Conservation (phyloP, 1,140 invertebrate genomes). For the Steinernema feltiae region DNA sequence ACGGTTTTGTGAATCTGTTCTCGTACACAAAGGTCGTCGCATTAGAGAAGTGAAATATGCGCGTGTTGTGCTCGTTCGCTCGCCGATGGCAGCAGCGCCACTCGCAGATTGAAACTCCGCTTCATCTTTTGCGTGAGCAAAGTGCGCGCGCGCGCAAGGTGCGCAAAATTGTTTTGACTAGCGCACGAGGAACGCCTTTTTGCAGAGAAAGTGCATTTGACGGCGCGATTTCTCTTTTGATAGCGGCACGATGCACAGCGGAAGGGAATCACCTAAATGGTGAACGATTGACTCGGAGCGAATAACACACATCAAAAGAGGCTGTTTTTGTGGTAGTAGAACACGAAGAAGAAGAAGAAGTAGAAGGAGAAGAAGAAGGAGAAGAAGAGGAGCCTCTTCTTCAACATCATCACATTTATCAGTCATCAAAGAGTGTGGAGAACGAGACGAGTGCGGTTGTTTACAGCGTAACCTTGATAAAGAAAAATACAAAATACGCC, state of each 20-base stretch:
- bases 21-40: too few relatives aligned
- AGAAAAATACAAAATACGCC: not conserved
- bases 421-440: not conserved
- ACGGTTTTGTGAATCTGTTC: too few relatives aligned
- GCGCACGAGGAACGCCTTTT: too few relatives aligned
- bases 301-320: not conserved
- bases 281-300: not conserved
- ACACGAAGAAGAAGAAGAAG: not conserved
- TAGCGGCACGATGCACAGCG: not conserved
- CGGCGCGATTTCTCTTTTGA: too few relatives aligned
- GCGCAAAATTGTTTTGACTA: too few relatives aligned
- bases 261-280: not conserved
- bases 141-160: too few relatives aligned
- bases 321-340: not conserved
- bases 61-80: too few relatives aligned
- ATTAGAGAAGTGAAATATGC: too few relatives aligned
- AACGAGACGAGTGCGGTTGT: not conserved
- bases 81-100: too few relatives aligned
- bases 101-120: too few relatives aligned
- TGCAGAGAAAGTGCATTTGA: too few relatives aligned
- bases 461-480: constrained; percentile 14
- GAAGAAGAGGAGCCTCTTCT: not conserved
- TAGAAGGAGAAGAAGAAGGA: not conserved
- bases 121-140: too few relatives aligned
- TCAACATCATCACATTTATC: not conserved